Conservation (phyloP, 1,140 invertebrate genomes). For the Drosophila busckii region DNA sequence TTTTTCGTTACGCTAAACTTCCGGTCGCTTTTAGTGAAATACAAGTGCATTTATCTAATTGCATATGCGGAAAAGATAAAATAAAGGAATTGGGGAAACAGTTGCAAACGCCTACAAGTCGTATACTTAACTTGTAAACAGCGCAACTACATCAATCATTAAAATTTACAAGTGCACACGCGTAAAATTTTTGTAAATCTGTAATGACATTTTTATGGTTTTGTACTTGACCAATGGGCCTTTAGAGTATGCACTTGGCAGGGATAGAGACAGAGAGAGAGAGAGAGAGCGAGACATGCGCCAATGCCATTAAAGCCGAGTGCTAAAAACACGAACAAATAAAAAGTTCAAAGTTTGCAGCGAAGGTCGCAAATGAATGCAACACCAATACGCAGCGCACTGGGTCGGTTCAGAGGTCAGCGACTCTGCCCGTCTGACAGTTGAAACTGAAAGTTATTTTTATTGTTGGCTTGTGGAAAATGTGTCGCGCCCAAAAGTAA, state of each 20-base stretch:
- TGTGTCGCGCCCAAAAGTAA: too few relatives aligned
- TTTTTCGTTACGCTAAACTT: slow-evolving; percentile 23
- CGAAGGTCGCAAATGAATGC: too few relatives aligned
- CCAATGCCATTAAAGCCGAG: not conserved
- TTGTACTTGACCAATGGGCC: slow-evolving; percentile 34
- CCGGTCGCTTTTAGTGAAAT: slow-evolving; percentile 29
- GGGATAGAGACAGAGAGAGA: slow-evolving; percentile 1
- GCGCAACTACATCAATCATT: slow-evolving; percentile 8
- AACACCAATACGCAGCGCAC: too few relatives aligned
- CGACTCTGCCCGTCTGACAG: not conserved
- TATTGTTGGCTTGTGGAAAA: not conserved
- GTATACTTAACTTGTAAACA: slow-evolving; percentile 18
- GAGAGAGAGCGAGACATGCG: not conserved
- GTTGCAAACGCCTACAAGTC: slow-evolving; percentile 15
- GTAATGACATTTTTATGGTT: slow-evolving; percentile 55
- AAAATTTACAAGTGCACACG: slow-evolving; percentile 9
- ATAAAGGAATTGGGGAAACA: not conserved
- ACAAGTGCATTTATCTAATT: slow-evolving; percentile 57
- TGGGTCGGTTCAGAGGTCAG: slow-evolving; percentile 12
- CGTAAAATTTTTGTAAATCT: slow-evolving; percentile 20
- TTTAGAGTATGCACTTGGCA: slow-evolving; percentile 14
- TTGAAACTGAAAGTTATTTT: not conserved
- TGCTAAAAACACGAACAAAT: not conserved
- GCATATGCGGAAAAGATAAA: slow-evolving; percentile 48
- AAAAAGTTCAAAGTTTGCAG: slow-evolving; percentile 42